phyloP scores from a whole-genome alignment of 1,140 invertebrate genomes.

The Leptinotarsa defecta region DNA sequence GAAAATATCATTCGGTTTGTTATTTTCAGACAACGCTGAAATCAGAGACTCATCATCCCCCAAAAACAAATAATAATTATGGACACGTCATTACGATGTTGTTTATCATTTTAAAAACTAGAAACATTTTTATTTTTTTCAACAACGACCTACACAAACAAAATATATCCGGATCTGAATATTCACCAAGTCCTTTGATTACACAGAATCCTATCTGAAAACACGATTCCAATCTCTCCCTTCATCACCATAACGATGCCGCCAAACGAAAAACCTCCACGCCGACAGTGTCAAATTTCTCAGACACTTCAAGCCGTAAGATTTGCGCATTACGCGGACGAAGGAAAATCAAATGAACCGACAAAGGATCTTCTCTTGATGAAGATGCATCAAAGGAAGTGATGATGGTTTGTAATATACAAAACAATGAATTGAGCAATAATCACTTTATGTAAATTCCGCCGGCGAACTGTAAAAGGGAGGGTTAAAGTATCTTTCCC shows the following conservation, averaged over 20 bases:
- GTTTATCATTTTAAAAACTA: too few species aligned
- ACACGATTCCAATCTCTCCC: neutral
- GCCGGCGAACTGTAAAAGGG: slow-evolving; percentile 7
- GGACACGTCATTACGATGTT: too few species aligned
- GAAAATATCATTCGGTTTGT: too few species aligned
- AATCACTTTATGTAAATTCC: slow-evolving; percentile 26
- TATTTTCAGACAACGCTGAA: too few species aligned
- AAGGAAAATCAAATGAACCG: neutral
- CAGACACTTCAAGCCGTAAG: neutral
- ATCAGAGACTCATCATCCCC: too few species aligned
- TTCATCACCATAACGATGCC: neutral
- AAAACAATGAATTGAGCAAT: slow-evolving; percentile 25
- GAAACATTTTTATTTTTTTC: too few species aligned
- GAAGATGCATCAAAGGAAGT: slow-evolving; percentile 18
- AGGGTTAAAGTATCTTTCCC: slow-evolving; percentile 19
- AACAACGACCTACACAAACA: too few species aligned
- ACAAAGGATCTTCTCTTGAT: neutral
- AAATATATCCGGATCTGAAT: too few species aligned
- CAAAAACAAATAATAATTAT: too few species aligned
- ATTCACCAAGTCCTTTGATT: too few species aligned
- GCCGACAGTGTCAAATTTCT: neutral
- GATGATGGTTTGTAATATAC: slow-evolving; percentile 25
- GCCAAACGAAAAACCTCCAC: neutral
- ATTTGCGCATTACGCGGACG: neutral
- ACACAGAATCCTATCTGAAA: too few species aligned